phyloP scores from a whole-genome alignment of 2,888 invertebrate species.

The Drosophila seclusa region DNA sequence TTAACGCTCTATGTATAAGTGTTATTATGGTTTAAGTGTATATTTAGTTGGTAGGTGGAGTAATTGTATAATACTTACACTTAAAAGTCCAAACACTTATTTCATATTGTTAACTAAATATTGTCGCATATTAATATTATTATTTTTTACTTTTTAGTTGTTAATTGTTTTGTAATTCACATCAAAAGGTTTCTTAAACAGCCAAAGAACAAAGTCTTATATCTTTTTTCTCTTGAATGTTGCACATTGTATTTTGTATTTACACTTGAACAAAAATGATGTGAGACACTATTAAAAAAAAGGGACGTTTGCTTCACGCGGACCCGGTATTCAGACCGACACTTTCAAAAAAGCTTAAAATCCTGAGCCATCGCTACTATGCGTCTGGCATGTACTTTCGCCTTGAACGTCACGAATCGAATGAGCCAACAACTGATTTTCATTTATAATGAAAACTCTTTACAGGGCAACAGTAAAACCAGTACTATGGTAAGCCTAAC shows the following conservation, averaged over 20 bases:
- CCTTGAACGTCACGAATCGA: constrained; percentile 82
- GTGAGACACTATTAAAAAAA: constrained; percentile 30
- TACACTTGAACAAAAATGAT: constrained; percentile 49
- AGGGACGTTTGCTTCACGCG: constrained; percentile 17
- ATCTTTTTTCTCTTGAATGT: background rate
- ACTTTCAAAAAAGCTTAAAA: constrained; percentile 30
- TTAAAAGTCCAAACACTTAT: background rate
- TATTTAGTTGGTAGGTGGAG: background rate
- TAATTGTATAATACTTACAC: constrained; percentile 28
- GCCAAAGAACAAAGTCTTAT: background rate
- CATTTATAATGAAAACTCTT: constrained; percentile 83
- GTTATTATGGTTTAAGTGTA: background rate
- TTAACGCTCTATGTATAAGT: constrained; percentile 5
- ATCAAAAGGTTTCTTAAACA: constrained; percentile 1
- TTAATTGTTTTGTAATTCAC: background rate
- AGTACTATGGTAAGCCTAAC: constrained; percentile 40
- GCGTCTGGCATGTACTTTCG: constrained; percentile 73
- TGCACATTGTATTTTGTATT: constrained; percentile 15
- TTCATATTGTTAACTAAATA: background rate
- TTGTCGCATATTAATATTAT: background rate
- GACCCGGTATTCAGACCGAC: constrained; percentile 27
- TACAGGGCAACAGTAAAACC: constrained; percentile 47
- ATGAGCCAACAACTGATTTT: constrained; percentile 82
- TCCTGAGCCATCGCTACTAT: constrained; percentile 15
- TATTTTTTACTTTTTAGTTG: background rate